Base-by-base conservation (phyloP, 2,888 invertebrate genomes). In the Nomada goodeniana region DNA sequence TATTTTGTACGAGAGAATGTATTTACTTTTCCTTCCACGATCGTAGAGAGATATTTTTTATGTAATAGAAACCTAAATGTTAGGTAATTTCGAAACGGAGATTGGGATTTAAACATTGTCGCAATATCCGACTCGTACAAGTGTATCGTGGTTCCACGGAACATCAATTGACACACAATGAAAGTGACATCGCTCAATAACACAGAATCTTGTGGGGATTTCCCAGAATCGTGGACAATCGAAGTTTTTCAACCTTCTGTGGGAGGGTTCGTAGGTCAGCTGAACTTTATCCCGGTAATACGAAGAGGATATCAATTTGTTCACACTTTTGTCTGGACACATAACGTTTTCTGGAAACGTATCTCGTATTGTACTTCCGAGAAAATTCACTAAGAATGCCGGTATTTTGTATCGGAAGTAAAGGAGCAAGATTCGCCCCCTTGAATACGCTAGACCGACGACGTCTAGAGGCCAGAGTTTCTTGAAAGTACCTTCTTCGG, bases 311-410 rank as follows among this genome's bases (percentile, higher is more conserved):
- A 36, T 47, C 55, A 20, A 7, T 36, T 36, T 7, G 7, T 36
- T 36, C 36, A 11, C 29, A 11, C 13, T 74, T 67, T 60, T 29
- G 18, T n/a, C 13, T 36, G 36, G 5, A 13, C 36, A 61, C 10
- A 1, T 47, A 13, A 57, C 29, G 60, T 60, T 68, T 60, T 23
- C 67, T 29, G 18, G 23, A n/a, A 60, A 68, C 47, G n/a, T 61
- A 44, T 68, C 44, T 20, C 23, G 42, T 53, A 47, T 68, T 60
- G 53, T 68, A 52, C 60, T 53, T 13, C 13, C 13, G 18, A 20
- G 47, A 44, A 20, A 4, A 20, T 18, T 20, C 20, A 2, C 5
- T 9, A 13, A 36, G n/a, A 42, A 64, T 52, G 18, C 50, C 50
- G 18, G 20, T 20, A 20, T 67, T 53, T 53, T 7, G 15, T 3